These are phyloP conservation scores for Troilus luridus DNA, from an alignment of 2,888 invertebrate genomes.

Conservation along the genomic window DNA sequence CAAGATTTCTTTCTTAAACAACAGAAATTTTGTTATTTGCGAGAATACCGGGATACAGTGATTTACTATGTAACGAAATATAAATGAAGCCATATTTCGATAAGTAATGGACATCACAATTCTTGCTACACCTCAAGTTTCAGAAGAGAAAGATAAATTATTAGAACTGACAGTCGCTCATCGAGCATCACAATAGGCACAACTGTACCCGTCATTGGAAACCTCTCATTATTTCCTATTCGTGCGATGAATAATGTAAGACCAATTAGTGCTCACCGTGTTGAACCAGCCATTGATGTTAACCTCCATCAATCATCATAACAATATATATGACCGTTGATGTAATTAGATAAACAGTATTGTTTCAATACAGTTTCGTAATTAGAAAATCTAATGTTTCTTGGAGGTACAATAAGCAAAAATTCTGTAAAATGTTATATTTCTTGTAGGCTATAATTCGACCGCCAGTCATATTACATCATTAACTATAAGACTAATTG, in stretches of 20 bases:
- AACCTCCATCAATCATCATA: not conserved
- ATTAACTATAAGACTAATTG: not conserved
- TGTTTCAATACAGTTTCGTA: not conserved
- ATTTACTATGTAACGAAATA: not conserved
- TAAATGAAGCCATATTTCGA: not conserved
- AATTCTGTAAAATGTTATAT: not conserved
- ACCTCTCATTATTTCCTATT: not conserved
- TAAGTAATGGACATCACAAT: not conserved
- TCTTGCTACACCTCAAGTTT: not conserved
- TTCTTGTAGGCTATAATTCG: not conserved
- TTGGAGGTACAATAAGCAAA: too few relatives aligned
- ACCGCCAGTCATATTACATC: not conserved
- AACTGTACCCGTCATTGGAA: not conserved
- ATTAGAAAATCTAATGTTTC: too few relatives aligned
- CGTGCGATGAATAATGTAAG: conserved; percentile 33
- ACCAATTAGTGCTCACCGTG: not conserved
- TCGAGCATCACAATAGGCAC: not conserved
- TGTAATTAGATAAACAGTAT: not conserved
- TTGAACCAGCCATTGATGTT: not conserved
- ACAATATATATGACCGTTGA: not conserved
- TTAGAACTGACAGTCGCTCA: not conserved
- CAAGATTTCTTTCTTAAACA: too few relatives aligned
- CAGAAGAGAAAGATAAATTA: not conserved
- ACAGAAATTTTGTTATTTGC: not conserved
- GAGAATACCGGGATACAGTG: not conserved